These are phyloP conservation scores for Orestias chungarensis DNA, from an alignment of 2,797 vertebrate species.

Conservation along the genomic window DNA sequence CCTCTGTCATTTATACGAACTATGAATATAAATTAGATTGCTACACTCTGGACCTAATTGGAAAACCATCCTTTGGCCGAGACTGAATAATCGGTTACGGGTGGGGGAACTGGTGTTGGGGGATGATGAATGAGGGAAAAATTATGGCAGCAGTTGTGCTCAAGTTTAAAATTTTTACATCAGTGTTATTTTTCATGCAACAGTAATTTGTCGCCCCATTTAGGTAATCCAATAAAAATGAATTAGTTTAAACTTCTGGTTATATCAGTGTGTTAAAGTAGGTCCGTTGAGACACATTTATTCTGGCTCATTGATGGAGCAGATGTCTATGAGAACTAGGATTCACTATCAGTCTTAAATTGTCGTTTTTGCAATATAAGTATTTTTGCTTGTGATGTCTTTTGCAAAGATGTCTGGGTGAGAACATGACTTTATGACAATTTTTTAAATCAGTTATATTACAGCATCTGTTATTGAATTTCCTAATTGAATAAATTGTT, in stretches of 20 bases:
- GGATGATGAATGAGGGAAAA: slow-evolving; percentile 45
- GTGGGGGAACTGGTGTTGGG: slow-evolving; percentile 3
- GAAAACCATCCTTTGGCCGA: slow-evolving; percentile 61
- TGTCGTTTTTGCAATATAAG: slow-evolving; percentile 1
- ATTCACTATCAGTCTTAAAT: slow-evolving; percentile 12
- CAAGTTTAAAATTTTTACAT: slow-evolving; percentile 65
- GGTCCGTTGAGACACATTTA: slow-evolving; percentile 53
- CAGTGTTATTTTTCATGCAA: slow-evolving; percentile 60
- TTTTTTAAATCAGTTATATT: neutral
- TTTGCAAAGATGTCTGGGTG: neutral
- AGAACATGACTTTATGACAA: neutral
- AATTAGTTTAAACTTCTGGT: slow-evolving; percentile 66
- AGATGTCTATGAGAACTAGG: slow-evolving; percentile 14
- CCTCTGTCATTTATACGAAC: slow-evolving; percentile 66
- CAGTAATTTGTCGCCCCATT: slow-evolving; percentile 63
- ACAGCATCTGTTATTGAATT: neutral
- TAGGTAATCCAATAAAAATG: slow-evolving; percentile 60
- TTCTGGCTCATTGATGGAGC: slow-evolving; percentile 22
- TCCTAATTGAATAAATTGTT: neutral
- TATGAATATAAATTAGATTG: slow-evolving; percentile 74
- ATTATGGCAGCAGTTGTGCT: slow-evolving; percentile 35
- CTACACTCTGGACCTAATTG: slow-evolving; percentile 59
- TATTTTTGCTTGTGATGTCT: neutral
- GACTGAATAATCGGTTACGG: slow-evolving; percentile 45
- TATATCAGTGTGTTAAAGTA: slow-evolving; percentile 63